Conservation (phyloP, 2,888 invertebrate species). For the Pseudococcus longispinus region DNA sequence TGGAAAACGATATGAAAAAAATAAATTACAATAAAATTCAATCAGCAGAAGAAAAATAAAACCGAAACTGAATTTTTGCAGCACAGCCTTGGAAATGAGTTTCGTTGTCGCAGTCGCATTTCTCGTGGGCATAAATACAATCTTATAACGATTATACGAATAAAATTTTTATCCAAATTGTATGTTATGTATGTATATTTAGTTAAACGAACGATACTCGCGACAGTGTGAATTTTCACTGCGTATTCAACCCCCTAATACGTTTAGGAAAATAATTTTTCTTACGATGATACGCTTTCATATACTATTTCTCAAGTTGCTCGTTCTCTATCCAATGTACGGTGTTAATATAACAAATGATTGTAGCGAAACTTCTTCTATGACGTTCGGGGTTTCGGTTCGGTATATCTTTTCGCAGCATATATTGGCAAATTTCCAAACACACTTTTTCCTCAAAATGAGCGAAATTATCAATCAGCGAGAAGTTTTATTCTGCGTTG, state of each 20-base stretch:
- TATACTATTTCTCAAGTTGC: background rate
- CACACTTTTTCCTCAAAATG: background rate
- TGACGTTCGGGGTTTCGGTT: background rate
- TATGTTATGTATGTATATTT: background rate
- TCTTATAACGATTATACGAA: background rate
- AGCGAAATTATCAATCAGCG: background rate
- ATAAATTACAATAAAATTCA: background rate
- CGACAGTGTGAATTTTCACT: background rate
- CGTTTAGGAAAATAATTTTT: background rate
- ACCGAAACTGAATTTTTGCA: background rate
- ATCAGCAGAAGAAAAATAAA: background rate
- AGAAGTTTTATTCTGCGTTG: background rate
- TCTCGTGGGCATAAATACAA: background rate
- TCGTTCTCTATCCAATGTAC: background rate
- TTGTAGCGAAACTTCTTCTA: background rate
- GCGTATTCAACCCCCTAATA: background rate
- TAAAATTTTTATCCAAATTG: background rate
- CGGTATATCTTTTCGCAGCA: background rate
- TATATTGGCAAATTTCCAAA: conserved; percentile 1
- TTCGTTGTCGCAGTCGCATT: background rate
- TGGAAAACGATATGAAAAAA: background rate
- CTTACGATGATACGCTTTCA: background rate
- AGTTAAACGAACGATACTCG: background rate
- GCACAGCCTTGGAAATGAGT: background rate
- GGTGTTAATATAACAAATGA: background rate